A percentile compares a stretch with the other conserved stretches of the same genome.
Conservation (phyloP, 2,113 vertebrate species). For the Pungitius pungitius region DNA sequence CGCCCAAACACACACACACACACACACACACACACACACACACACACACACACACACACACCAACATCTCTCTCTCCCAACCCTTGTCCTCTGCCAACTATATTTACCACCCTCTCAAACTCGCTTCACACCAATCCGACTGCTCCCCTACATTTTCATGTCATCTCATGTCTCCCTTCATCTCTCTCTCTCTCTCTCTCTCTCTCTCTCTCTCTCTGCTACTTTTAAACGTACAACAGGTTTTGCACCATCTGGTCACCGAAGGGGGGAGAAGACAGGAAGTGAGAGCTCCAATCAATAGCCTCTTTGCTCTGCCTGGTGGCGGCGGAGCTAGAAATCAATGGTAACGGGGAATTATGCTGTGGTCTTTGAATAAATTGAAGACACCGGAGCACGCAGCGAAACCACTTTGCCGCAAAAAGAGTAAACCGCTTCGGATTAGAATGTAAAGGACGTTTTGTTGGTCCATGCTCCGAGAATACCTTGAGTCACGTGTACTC, state of each 20-base stretch:
- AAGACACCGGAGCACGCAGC: conserved; percentile 45
- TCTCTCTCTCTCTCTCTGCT: neutral
- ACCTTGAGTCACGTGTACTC: conserved; percentile 31
- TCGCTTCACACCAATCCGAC: conserved; percentile 5
- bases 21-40: neutral
- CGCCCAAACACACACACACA: neutral
- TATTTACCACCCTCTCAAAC: conserved; percentile 24
- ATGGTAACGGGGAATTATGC: conserved; percentile 74
- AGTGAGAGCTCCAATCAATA: conserved; percentile 67
- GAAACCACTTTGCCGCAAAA: conserved; percentile 49
- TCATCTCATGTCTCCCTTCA: neutral
- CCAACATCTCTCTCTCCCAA: neutral
- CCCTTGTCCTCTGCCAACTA: conserved; percentile 20
- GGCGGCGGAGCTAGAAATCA: conserved; percentile 63
- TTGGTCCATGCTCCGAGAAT: conserved; percentile 21
- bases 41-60: too few relatives aligned
- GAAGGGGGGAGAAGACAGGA: conserved; percentile 33
- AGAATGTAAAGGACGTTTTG: conserved; percentile 55
- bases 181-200: conserved; percentile 4
- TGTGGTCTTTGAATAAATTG: conserved; percentile 75
- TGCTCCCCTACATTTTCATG: neutral
- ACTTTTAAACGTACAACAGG: conserved; percentile 18
- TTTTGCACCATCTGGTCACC: conserved; percentile 54
- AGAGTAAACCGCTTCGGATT: conserved; percentile 49
- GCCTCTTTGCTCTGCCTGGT: conserved; percentile 59